Base-by-base conservation (phyloP, 1,140 invertebrate species). In the Euwallacea similis region DNA sequence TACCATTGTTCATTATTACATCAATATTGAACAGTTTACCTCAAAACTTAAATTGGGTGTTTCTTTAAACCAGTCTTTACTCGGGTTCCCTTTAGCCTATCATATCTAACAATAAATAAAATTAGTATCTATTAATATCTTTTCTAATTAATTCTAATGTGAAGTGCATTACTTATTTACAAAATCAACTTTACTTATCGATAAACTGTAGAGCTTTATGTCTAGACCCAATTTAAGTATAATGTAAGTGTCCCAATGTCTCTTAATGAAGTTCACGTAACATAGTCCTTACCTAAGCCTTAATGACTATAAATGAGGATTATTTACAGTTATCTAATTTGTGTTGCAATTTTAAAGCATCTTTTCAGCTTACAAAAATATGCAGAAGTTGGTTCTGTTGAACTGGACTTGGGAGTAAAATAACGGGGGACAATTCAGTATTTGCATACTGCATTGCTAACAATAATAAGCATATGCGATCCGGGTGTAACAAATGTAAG, bases 141-240 rank as follows among this genome's bases (percentile, higher is more conserved):
- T 4, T 61, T n/a, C 9, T n/a, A 42, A 8, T 61, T 61, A 67
- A 66, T 42, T 69, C 66, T 68, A 72, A 54, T 60, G 3, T 66
- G 21, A 63, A 55, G 54, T 42, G 6, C 42, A 47, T 43, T 11
- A 42, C 46, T 15, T 21, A 43, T 47, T 41, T 13, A 59, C 44
- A 21, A 46, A 50, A 42, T 65, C 68, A 73, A 44, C 65, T 73
- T 75, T 44, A 75, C 59, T 53, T 68, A 44, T 73, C 66, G 70
- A 46, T 61, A 58, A 65, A 73, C 66, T 16, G 47, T 64, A 66
- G 50, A 61, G 53, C 63, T 72, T 68, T 69, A 65, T 72, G 64
- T 74, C 67, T 72, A 74, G 66, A 75, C 69, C 69, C 74, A 70
- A 75, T 70, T 69, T 50, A 50, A 50, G 46, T 33, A 4, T 33